Percentiles rank a stretch among this genome's conserved stretches.
phyloP scores from a whole-genome alignment of 2,888 invertebrate species.

The Auanema sp. region DNA sequence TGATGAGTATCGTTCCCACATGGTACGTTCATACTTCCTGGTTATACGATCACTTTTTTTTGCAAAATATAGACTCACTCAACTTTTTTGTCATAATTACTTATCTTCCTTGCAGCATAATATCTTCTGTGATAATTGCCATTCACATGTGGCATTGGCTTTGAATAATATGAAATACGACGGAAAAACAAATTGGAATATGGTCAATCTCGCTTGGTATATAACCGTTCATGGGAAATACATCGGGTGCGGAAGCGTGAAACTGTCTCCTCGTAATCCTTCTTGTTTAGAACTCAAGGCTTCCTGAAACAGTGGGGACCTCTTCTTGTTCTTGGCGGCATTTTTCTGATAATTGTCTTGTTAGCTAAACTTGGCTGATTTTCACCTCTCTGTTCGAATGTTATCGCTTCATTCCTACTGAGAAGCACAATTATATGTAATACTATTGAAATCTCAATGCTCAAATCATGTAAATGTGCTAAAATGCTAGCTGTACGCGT shows the following conservation, averaged over 20 bases:
- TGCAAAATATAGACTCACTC: too few relatives aligned
- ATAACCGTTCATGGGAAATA: constrained; percentile 66
- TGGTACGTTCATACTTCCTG: constrained; percentile 70
- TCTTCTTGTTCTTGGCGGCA: constrained; percentile 47
- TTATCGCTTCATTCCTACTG: too few relatives aligned
- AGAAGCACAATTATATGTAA: too few relatives aligned
- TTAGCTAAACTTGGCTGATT: too few relatives aligned
- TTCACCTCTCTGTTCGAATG: too few relatives aligned
- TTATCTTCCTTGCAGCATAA: constrained; percentile 76
- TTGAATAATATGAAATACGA: constrained; percentile 85
- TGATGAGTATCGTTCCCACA: constrained; percentile 86
- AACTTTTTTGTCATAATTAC: too few relatives aligned
- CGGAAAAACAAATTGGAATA: constrained; percentile 67
- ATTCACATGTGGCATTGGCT: constrained; percentile 93
- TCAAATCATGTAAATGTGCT: too few relatives aligned
- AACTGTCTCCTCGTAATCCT: neutral
- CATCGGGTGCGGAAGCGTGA: constrained; percentile 62
- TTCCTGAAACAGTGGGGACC: constrained; percentile 67
- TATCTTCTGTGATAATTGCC: constrained; percentile 93
- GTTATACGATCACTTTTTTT: too few relatives aligned
- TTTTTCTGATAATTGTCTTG: too few relatives aligned
- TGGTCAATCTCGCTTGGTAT: constrained; percentile 66
- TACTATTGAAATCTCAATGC: too few relatives aligned
- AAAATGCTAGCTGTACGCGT: too few relatives aligned
- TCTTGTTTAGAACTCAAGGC: constrained; percentile 52